Evolutionary conservation across 2,113 vertebrate genomes (phyloP).

Genomic region (Vidua macroura): DNA sequence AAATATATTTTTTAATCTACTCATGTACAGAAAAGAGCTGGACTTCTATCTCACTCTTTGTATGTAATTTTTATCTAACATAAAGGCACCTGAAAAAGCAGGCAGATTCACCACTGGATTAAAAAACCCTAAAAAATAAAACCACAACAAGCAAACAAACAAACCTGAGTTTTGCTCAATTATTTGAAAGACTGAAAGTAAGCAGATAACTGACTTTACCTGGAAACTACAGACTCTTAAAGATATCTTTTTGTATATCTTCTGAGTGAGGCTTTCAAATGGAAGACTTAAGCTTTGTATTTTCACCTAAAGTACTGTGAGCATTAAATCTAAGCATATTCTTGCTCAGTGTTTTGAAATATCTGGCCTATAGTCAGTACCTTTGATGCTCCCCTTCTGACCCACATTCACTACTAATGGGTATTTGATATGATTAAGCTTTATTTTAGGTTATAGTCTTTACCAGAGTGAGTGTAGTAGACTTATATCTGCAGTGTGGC

Average conservation of each 20-base stretch:
- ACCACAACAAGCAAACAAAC: background rate
- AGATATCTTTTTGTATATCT: background rate
- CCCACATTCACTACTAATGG: background rate
- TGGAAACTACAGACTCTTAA: background rate
- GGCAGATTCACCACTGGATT: background rate
- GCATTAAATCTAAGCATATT: background rate
- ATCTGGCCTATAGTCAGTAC: background rate
- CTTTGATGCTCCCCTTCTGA: background rate
- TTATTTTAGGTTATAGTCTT: background rate
- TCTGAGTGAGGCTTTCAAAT: background rate
- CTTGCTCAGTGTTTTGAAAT: background rate
- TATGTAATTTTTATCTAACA: background rate
- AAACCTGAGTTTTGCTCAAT: background rate
- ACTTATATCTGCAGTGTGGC: background rate
- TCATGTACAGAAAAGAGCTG: background rate
- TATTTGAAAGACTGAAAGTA: background rate
- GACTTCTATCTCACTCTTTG: background rate
- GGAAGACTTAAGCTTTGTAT: background rate
- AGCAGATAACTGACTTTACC: background rate
- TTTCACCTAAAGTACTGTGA: background rate
- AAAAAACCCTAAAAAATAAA: background rate
- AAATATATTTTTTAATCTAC: constrained; percentile 43
- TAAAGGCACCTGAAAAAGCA: background rate
- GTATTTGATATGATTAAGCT: background rate
- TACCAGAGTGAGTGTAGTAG: background rate